Evolutionary conservation across 2,113 vertebrate genomes (phyloP).

Genomic region (Tetrao urogallus): DNA sequence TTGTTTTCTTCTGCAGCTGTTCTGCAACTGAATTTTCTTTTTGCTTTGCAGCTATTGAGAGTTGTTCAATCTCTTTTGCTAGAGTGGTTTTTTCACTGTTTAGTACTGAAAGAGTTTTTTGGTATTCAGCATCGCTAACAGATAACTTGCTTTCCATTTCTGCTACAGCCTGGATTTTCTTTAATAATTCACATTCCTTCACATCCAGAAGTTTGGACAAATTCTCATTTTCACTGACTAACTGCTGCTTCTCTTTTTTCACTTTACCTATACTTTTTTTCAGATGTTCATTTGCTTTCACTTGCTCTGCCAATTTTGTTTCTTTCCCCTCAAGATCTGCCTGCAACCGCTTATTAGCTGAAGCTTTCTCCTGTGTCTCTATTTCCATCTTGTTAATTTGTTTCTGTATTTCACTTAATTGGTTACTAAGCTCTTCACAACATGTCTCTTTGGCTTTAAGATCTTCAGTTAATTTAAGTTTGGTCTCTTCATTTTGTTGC

Average conservation of each 20-base stretch:
- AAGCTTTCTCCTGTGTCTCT: conserved; percentile 44
- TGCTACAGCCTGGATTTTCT: conserved; percentile 62
- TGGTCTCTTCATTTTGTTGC: conserved; percentile 70
- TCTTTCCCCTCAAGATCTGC: conserved; percentile 67
- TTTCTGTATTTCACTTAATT: conserved; percentile 75
- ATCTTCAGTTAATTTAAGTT: conserved; percentile 67
- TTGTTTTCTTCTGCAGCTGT: conserved; percentile 78
- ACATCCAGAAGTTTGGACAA: conserved; percentile 72
- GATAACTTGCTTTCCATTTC: conserved; percentile 72
- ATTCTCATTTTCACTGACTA: conserved; percentile 74
- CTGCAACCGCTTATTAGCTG: conserved; percentile 75
- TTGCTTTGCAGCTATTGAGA: conserved; percentile 71
- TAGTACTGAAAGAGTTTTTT: conserved; percentile 66
- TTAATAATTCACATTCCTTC: conserved; percentile 54
- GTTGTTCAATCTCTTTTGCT: conserved; percentile 55
- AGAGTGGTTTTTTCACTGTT: conserved; percentile 77
- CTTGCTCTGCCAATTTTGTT: conserved; percentile 72
- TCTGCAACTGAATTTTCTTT: conserved; percentile 70
- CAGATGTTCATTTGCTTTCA: conserved; percentile 59
- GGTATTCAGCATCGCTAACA: conserved; percentile 60
- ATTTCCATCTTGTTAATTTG: conserved; percentile 71
- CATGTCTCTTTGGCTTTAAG: conserved; percentile 69
- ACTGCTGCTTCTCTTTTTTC: conserved; percentile 67
- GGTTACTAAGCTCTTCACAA: conserved; percentile 74
- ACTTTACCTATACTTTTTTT: conserved; percentile 53